Conservation (phyloP, 2,797 vertebrate species). For the Cynopterus sphinx region DNA sequence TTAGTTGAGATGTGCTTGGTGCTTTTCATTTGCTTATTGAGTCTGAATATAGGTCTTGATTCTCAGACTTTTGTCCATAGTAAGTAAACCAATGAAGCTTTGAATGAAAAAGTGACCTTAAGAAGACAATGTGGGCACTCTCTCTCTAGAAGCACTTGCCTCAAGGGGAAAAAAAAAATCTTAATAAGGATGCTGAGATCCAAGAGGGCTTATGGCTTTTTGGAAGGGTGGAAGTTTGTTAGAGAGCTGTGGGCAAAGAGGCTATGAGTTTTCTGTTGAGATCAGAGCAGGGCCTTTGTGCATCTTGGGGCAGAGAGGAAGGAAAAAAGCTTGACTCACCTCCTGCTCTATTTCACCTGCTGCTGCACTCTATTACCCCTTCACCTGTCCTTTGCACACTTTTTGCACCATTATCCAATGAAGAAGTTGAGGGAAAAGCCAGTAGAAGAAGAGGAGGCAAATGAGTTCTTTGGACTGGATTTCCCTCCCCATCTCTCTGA, state of each 20-base stretch:
- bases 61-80: neutral
- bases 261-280: neutral
- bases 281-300: neutral
- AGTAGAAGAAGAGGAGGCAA: neutral
- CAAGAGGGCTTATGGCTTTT: neutral
- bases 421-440: neutral
- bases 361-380: neutral
- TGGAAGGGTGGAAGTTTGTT: neutral
- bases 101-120: neutral
- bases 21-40: constrained; percentile 27
- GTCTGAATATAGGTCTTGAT: neutral
- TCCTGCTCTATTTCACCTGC: neutral
- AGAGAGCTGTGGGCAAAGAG: neutral
- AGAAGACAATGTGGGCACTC: neutral
- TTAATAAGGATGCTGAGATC: neutral
- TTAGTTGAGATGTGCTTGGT: neutral
- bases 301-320: neutral
- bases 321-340: neutral
- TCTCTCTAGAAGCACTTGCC: neutral
- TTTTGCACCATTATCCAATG: neutral
- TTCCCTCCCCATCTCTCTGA: neutral
- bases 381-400: neutral
- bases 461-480: neutral
- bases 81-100: constrained; percentile 1
- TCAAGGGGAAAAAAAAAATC: neutral